Percentiles rank a stretch among this genome's conserved stretches.
These are phyloP conservation scores for Chelidonichthys spinosus DNA, from an alignment of 2,797 vertebrate genomes.

Conservation along the genomic window DNA sequence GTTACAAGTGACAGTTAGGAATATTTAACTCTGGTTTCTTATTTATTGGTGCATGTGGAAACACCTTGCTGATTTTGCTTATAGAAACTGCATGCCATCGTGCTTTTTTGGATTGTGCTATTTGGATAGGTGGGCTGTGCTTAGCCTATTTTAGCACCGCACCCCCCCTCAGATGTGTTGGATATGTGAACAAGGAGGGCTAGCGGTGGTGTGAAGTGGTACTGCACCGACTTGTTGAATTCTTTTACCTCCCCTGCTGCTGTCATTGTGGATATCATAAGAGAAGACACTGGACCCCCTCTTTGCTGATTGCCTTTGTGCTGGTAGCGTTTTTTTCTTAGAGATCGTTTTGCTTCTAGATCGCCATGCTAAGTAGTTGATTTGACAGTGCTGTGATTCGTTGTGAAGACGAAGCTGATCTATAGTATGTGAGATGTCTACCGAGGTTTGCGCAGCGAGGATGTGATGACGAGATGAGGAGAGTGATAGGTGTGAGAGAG, in stretches of 20 bases:
- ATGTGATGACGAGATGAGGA: conserved; percentile 38
- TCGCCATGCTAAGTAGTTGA: conserved; percentile 52
- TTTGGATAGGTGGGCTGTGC: conserved; percentile 57
- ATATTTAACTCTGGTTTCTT: conserved; percentile 43
- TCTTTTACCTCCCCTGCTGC: conserved; percentile 45
- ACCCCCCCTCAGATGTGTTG: conserved; percentile 37
- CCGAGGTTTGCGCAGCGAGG: conserved; percentile 43
- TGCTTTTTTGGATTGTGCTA: conserved; percentile 62
- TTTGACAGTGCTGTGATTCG: conserved; percentile 58
- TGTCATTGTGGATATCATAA: conserved; percentile 61
- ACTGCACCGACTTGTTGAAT: conserved; percentile 80
- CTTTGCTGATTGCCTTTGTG: conserved; percentile 50
- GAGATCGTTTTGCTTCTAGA: conserved; percentile 50
- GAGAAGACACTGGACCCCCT: conserved; percentile 51
- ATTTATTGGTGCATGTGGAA: conserved; percentile 68
- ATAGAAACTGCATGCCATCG: conserved; percentile 68
- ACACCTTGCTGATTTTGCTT: conserved; percentile 56
- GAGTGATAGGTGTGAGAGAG: conserved; percentile 22
- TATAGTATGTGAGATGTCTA: conserved; percentile 46
- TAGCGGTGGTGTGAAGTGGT: conserved; percentile 69
- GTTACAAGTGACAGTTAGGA: conserved; percentile 24
- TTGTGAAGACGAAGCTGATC: conserved; percentile 55
- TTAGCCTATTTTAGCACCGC: conserved; percentile 55
- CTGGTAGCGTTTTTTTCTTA: conserved; percentile 26
- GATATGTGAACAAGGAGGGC: conserved; percentile 60